Conservation (phyloP, 1,140 invertebrate species). For the Arctopsyche grandis region DNA sequence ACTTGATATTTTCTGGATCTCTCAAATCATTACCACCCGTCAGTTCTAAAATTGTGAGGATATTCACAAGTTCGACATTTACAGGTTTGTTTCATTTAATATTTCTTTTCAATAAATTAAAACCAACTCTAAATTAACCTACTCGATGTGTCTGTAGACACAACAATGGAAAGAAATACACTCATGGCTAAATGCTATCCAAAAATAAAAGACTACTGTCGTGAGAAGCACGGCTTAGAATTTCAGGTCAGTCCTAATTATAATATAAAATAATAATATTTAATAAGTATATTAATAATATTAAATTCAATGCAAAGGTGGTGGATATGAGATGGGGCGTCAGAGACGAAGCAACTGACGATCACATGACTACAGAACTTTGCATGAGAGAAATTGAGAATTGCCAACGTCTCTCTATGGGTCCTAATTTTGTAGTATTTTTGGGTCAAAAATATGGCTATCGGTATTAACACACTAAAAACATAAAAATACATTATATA, state of each 20-base stretch:
- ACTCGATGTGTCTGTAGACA: constrained; percentile 73
- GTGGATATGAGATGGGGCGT: constrained; percentile 99
- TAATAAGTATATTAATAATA: neutral
- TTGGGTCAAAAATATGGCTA: constrained; percentile 99
- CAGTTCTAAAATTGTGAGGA: constrained; percentile 97
- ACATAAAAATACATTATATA: neutral
- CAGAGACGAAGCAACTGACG: constrained; percentile 95
- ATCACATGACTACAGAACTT: constrained; percentile 98
- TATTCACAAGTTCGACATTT: constrained; percentile 98
- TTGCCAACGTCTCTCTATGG: constrained; percentile 96
- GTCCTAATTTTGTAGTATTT: constrained; percentile 98
- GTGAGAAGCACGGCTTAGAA: constrained; percentile 97
- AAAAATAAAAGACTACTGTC: constrained; percentile 94
- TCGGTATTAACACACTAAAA: constrained; percentile 57
- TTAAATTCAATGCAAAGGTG: constrained; percentile 83
- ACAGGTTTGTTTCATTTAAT: constrained; percentile 76
- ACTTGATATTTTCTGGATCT: constrained; percentile 90
- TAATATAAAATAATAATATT: neutral
- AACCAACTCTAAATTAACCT: constrained; percentile 22
- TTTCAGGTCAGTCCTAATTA: constrained; percentile 83
- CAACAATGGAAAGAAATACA: constrained; percentile 96
- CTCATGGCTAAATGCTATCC: constrained; percentile 99
- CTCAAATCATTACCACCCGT: constrained; percentile 91
- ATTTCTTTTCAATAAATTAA: neutral
- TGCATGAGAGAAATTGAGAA: constrained; percentile 99